Conservation (phyloP, 2,888 invertebrate genomes). For the Mesodorylaimus sp. region DNA sequence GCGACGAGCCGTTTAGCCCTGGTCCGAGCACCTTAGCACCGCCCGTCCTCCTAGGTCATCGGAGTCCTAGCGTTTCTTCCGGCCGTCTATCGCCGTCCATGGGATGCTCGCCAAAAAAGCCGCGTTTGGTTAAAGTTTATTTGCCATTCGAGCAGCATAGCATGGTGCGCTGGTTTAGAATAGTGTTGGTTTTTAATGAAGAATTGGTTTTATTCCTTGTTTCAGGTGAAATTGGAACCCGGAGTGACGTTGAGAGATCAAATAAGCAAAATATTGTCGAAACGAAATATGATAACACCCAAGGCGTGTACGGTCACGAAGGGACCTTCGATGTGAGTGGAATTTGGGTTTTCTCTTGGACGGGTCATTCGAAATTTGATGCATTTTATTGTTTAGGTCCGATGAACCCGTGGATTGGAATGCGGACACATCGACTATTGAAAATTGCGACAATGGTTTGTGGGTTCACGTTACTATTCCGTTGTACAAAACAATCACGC, state of each 20-base stretch:
- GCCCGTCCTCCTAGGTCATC: too few species aligned
- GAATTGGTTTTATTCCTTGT: too few species aligned
- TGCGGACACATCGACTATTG: conserved; percentile 63
- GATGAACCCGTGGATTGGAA: conserved; percentile 95
- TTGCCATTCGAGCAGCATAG: conserved; percentile 28
- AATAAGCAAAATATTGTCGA: conserved; percentile 2
- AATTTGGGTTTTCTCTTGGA: too few species aligned
- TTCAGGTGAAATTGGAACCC: conserved; percentile 10
- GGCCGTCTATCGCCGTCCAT: neutral
- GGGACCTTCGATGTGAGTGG: too few species aligned
- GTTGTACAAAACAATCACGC: conserved; percentile 73
- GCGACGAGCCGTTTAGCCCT: neutral
- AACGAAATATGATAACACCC: conserved; percentile 2
- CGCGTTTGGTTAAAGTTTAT: conserved; percentile 20
- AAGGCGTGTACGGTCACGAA: conserved; percentile 1
- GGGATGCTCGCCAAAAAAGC: neutral
- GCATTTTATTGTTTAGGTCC: too few species aligned
- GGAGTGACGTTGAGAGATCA: conserved; percentile 3
- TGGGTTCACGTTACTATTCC: conserved; percentile 51
- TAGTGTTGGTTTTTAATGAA: neutral
- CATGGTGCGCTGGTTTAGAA: conserved; percentile 12
- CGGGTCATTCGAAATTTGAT: too few species aligned
- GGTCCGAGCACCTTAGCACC: neutral
- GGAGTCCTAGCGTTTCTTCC: neutral
- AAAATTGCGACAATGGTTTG: conserved; percentile 63